Conservation (phyloP, 2,797 vertebrate species). For the Chaenodraco wilsoni region DNA sequence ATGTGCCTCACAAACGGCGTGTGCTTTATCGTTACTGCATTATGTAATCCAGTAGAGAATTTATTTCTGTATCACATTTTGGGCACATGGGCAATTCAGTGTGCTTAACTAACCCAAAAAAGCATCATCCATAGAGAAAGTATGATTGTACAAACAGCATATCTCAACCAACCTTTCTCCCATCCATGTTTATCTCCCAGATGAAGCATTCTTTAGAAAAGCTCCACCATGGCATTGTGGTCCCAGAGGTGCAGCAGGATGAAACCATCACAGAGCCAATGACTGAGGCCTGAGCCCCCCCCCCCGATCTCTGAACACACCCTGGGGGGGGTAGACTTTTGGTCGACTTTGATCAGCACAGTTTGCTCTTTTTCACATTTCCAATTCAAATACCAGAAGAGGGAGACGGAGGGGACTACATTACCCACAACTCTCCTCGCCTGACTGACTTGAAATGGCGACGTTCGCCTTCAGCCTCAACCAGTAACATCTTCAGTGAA, state of each 20-base stretch:
- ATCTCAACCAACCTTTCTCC: not conserved
- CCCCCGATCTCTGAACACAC: not conserved
- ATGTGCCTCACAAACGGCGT: not conserved
- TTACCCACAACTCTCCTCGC: constrained; percentile 48
- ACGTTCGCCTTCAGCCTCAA: constrained; percentile 38
- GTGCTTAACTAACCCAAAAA: too few relatives aligned
- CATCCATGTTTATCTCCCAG: constrained; percentile 66
- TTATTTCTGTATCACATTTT: too few relatives aligned
- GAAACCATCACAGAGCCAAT: constrained; percentile 61
- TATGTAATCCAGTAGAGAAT: constrained; percentile 5
- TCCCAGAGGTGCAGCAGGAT: constrained; percentile 80
- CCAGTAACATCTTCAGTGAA: constrained; percentile 26
- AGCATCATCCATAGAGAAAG: too few relatives aligned
- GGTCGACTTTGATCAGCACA: constrained; percentile 8
- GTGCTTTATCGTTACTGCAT: not conserved
- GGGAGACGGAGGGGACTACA: constrained; percentile 11
- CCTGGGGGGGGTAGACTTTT: not conserved
- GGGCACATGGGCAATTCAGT: too few relatives aligned
- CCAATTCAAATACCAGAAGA: constrained; percentile 12
- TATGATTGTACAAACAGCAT: too few relatives aligned
- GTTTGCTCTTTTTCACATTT: constrained; percentile 13
- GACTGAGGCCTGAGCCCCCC: constrained; percentile 64
- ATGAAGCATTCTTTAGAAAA: constrained; percentile 93
- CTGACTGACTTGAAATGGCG: constrained; percentile 73
- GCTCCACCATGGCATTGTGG: constrained; percentile 87